phyloP scores from a whole-genome alignment of 1,140 invertebrate species.

The Capitella teleta region DNA sequence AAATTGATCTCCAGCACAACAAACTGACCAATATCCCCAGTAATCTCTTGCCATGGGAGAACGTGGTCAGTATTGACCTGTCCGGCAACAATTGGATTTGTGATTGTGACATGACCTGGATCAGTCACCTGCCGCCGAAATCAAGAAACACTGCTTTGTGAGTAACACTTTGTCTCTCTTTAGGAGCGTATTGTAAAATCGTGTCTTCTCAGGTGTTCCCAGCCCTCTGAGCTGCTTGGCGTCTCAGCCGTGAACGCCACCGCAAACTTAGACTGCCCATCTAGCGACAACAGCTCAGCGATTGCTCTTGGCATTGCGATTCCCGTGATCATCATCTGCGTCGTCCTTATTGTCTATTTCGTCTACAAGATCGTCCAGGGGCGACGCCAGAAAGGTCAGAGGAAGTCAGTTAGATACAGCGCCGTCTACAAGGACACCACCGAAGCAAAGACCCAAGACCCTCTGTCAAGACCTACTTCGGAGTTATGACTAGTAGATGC shows the following conservation, averaged over 20 bases:
- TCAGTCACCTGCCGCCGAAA: not conserved
- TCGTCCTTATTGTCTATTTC: not conserved
- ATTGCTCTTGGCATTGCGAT: not conserved
- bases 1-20: not conserved
- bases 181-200: not conserved
- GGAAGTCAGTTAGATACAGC: conserved; percentile 1
- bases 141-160: not conserved
- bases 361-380: conserved; percentile 2
- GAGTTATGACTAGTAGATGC: too few relatives aligned
- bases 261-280: not conserved
- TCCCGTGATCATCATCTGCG: conserved; percentile 1
- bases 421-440: not conserved
- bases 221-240: not conserved
- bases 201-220: not conserved
- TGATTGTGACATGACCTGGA: not conserved
- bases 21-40: not conserved
- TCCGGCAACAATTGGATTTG: not conserved
- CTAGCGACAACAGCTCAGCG: not conserved
- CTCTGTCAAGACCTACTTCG: too few relatives aligned
- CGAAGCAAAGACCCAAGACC: not conserved
- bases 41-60: not conserved
- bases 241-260: not conserved
- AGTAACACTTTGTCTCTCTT: not conserved
- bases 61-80: not conserved
- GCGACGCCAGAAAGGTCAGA: not conserved